phyloP scores from a whole-genome alignment of 2,888 invertebrate genomes.

The Acleris laterana region DNA sequence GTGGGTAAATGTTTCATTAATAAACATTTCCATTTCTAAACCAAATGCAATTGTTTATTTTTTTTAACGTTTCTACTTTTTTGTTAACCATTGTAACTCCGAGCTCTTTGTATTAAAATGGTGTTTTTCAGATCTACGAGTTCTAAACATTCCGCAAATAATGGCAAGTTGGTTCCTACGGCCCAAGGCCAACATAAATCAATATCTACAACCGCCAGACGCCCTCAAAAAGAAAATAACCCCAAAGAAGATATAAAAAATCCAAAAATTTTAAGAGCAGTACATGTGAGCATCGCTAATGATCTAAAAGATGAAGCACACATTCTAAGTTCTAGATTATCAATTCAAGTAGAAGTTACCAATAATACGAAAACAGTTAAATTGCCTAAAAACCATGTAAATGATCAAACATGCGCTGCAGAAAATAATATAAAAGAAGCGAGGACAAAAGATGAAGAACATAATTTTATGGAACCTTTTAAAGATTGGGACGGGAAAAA shows the following conservation, averaged over 20 bases:
- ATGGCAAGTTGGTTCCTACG: conserved; percentile 45
- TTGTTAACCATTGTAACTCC: conserved; percentile 34
- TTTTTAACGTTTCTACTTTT: conserved; percentile 34
- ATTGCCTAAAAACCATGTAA: conserved; percentile 49
- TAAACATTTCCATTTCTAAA: no score
- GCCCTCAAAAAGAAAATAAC: conserved; percentile 74
- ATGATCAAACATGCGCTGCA: conserved; percentile 45
- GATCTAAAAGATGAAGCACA: conserved; percentile 52
- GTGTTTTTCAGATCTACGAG: conserved; percentile 64
- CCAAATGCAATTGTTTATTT: conserved; percentile 14
- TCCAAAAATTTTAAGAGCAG: conserved; percentile 51
- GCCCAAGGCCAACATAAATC: conserved; percentile 49
- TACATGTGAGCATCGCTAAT: conserved; percentile 63
- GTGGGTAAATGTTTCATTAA: no score
- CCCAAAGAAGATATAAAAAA: conserved; percentile 62
- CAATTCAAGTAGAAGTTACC: conserved; percentile 61
- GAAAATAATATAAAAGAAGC: conserved; percentile 39
- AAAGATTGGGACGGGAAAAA: conserved; percentile 46
- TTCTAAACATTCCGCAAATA: conserved; percentile 64
- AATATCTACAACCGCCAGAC: conserved; percentile 42
- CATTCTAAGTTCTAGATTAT: conserved; percentile 49
- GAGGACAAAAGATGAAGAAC: conserved; percentile 35
- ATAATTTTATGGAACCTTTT: conserved; percentile 38
- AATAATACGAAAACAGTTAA: conserved; percentile 66
- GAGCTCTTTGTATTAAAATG: conserved; percentile 33